phyloP scores from a whole-genome alignment of 2,888 invertebrate species.

The Rhyacophila evoluta region DNA sequence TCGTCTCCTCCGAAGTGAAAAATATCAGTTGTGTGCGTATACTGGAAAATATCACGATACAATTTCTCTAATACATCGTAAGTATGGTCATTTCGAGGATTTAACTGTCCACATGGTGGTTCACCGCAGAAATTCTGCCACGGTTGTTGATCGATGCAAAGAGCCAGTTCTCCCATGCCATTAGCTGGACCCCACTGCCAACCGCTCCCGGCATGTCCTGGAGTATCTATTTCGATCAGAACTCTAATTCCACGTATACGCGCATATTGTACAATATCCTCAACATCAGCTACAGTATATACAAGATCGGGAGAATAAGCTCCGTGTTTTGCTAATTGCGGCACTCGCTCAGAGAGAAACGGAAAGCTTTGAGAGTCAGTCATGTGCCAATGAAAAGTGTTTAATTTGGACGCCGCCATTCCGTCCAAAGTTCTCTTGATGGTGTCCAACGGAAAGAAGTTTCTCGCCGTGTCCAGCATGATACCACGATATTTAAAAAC shows the following conservation, averaged over 20 bases:
- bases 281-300: constrained; percentile 79
- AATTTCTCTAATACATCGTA: constrained; percentile 80
- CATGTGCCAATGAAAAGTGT: constrained; percentile 94
- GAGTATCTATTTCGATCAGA: constrained; percentile 90
- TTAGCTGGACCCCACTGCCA: constrained; percentile 86
- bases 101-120: constrained; percentile 88
- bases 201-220: constrained; percentile 89
- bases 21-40: constrained; percentile 81
- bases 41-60: constrained; percentile 79
- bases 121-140: constrained; percentile 86
- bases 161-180: constrained; percentile 81
- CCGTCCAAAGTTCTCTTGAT: constrained; percentile 83
- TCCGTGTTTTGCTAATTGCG: constrained; percentile 85
- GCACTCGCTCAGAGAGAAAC: constrained; percentile 79
- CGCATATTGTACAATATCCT: constrained; percentile 81
- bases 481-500: constrained; percentile 84
- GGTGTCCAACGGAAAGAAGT: constrained; percentile 83
- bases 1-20: constrained; percentile 89
- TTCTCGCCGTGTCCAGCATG: constrained; percentile 91
- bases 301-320: constrained; percentile 85
- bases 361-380: constrained; percentile 95
- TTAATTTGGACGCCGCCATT: constrained; percentile 91
- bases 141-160: constrained; percentile 85
- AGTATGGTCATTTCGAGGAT: constrained; percentile 83
- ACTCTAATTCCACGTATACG: constrained; percentile 86